Conservation (phyloP, 2,888 invertebrate genomes). For the Coremacera marginata region DNA sequence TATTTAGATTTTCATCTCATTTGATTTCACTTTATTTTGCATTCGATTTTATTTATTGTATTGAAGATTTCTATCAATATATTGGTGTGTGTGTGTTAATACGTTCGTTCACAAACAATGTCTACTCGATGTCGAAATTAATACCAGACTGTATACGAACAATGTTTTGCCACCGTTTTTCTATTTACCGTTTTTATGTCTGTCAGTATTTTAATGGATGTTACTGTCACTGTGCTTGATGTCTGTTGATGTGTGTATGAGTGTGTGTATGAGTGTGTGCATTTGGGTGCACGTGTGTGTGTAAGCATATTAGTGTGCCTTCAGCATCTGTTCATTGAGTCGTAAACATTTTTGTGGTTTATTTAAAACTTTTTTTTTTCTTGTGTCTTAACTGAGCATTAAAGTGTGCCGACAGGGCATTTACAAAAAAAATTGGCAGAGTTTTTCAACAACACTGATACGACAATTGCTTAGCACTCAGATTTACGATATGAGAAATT, state of each 20-base stretch:
- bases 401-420: neutral
- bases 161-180: too few species aligned
- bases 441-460: neutral
- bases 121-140: too few species aligned
- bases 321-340: slow-evolving; percentile 12
- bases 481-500: too few species aligned
- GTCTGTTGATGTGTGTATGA: neutral
- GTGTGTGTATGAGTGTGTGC: neutral
- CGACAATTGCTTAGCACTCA: neutral
- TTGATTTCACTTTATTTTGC: slow-evolving; percentile 22
- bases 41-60: neutral
- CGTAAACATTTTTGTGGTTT: slow-evolving; percentile 24
- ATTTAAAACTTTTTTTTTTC: slow-evolving; percentile 15
- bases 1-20: slow-evolving; percentile 24
- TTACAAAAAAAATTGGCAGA: neutral
- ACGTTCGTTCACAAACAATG: too few species aligned
- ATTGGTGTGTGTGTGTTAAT: neutral
- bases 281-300: neutral
- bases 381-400: neutral
- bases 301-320: neutral
- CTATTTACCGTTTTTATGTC: too few species aligned
- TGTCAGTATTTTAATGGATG: too few species aligned
- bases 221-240: too few species aligned
- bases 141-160: too few species aligned
- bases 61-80: neutral